Percentiles rank a stretch among this genome's conserved stretches.
Evolutionary conservation across 2,888 invertebrate species (phyloP).

Genomic region (Hyposoter dolosus): DNA sequence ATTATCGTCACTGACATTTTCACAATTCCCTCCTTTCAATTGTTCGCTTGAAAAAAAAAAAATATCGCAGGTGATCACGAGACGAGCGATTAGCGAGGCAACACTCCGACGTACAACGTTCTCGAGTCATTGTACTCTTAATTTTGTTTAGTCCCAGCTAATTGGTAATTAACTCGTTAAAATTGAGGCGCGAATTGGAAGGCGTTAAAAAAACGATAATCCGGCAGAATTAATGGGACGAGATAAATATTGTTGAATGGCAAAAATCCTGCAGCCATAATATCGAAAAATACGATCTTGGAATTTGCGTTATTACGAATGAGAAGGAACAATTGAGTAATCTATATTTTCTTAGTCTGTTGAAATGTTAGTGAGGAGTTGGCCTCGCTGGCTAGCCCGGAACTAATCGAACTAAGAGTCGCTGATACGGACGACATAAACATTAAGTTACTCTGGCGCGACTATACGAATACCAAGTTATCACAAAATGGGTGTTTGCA

Average conservation of each 20-base stretch:
- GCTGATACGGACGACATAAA: constrained; percentile 24
- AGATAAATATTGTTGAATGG: too few relatives aligned
- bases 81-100: too few relatives aligned
- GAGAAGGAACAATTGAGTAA: neutral
- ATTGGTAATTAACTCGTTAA: too few relatives aligned
- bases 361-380: constrained; percentile 31
- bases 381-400: constrained; percentile 23
- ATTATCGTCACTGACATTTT: neutral
- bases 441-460: neutral
- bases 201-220: too few relatives aligned
- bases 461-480: neutral
- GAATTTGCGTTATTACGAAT: neutral
- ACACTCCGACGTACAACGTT: neutral
- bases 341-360: constrained; percentile 9
- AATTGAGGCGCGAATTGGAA: too few relatives aligned
- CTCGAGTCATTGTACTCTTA: neutral
- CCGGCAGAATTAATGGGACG: too few relatives aligned
- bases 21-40: neutral
- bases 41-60: neutral
- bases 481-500: constrained; percentile 28
- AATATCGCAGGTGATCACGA: too few relatives aligned
- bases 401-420: constrained; percentile 47
- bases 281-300: neutral
- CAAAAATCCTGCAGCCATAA: neutral
- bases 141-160: neutral